These are phyloP conservation scores for Taurulus bubalis DNA, from an alignment of 2,113 vertebrate species.

Conservation along the genomic window DNA sequence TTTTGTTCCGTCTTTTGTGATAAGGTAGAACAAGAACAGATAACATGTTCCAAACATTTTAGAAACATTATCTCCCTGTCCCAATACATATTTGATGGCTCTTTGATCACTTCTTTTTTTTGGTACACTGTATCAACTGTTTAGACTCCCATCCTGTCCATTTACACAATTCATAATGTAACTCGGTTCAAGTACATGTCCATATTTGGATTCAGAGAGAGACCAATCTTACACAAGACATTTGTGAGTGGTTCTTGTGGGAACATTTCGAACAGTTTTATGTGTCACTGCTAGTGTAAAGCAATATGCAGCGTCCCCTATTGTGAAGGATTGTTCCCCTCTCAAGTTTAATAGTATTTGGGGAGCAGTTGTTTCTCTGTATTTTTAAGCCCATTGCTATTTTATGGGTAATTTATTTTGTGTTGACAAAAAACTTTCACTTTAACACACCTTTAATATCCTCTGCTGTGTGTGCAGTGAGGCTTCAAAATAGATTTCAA, in stretches of 20 bases:
- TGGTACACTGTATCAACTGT: slow-evolving; percentile 37
- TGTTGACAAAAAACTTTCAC: slow-evolving; percentile 16
- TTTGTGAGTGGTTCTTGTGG: slow-evolving; percentile 44
- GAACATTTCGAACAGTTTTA: slow-evolving; percentile 55
- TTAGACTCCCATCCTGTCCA: slow-evolving; percentile 19
- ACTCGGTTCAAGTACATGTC: slow-evolving; percentile 20
- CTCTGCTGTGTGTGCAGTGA: slow-evolving; percentile 6
- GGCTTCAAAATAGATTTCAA: slow-evolving; percentile 26
- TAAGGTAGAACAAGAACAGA: slow-evolving; percentile 28
- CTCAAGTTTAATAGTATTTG: slow-evolving; percentile 21
- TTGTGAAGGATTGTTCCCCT: slow-evolving; percentile 25
- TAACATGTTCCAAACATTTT: slow-evolving; percentile 44
- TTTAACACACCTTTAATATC: slow-evolving; percentile 32
- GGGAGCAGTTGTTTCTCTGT: not conserved
- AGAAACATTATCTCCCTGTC: slow-evolving; percentile 22
- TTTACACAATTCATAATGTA: slow-evolving; percentile 32
- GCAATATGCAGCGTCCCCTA: slow-evolving; percentile 43
- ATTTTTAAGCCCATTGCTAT: not conserved
- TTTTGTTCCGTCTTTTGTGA: slow-evolving; percentile 9
- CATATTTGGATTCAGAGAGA: slow-evolving; percentile 57
- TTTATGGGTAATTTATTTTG: slow-evolving; percentile 38
- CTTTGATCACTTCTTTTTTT: slow-evolving; percentile 30
- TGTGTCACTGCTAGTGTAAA: slow-evolving; percentile 57
- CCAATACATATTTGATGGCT: slow-evolving; percentile 21
- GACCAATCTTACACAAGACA: slow-evolving; percentile 32